Base-by-base conservation (phyloP, 2,113 vertebrate genomes). In the Athene noctua region DNA sequence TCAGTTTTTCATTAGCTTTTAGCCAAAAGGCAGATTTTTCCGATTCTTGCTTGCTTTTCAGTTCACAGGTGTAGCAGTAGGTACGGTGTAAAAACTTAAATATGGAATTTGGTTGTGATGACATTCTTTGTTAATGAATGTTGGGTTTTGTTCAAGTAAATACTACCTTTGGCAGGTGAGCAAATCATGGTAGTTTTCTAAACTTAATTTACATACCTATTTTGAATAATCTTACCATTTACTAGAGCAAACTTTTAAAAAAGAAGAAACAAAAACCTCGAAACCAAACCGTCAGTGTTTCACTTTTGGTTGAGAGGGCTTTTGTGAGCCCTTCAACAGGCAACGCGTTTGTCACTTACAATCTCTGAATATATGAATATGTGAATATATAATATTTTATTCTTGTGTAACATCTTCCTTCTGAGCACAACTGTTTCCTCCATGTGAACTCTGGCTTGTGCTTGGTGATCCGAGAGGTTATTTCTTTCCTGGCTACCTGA, bases 311-410 rank as follows among this genome's bases (percentile, higher is more conserved):
- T 79, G 47, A 67, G 44, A 72, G 6, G 17, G 18, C 21, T 89
- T 89, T 80, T 6, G 3, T 54, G 81, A 70, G 51, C n/a, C 20
- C 44, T 63, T 83, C 59, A 78, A 38, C 4, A 12, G 30, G 27
- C 40, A 38, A 2, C 11, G 13, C 1, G 0, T 59, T 63, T 46
- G 4, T 82, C 27, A 57, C 6, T 67, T 90, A 34, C 0, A 49
- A 15, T 47, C 18, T 65, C 63, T 70, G 13, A 25, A 49, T 25
- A 34, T 8, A 10, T 70, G 27, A 42, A 40, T 9, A 4, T 55
- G 19, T 57, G 46, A 34, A 19, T 61, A n/a, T 81, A 13, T 23
- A 38, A 23, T 67, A 5, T 61, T 80, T 94, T 80, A 11, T 80
- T 67, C 17, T 15, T 38, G 1, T 51, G 22, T 59, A 38, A 40